Evolutionary conservation across 2,113 vertebrate species (phyloP).

Genomic region (Pelecanoides urinatrix): DNA sequence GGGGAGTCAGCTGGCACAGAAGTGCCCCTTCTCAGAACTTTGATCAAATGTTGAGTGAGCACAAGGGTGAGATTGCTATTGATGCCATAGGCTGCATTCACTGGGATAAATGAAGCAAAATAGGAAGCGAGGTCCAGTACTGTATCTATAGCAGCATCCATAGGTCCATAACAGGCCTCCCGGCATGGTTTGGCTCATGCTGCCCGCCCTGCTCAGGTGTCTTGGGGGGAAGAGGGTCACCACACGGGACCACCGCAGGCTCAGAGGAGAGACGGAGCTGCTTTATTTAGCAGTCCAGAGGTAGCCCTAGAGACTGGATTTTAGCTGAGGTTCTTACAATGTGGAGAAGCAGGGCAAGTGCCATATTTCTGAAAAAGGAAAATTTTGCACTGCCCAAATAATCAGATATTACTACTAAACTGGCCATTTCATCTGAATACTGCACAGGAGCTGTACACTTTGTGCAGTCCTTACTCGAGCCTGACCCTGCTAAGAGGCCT

Average conservation of each 20-base stretch:
- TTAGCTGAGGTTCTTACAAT: neutral
- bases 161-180: neutral
- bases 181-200: neutral
- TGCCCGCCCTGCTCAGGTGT: neutral
- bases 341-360: neutral
- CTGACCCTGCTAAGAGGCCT: constrained; percentile 78
- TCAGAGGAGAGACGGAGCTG: neutral
- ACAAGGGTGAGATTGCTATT: neutral
- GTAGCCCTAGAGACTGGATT: neutral
- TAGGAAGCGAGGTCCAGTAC: neutral
- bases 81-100: neutral
- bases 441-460: constrained; percentile 75
- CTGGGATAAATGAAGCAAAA: neutral
- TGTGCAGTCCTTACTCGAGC: constrained; percentile 80
- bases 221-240: neutral
- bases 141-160: neutral
- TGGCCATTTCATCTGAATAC: neutral
- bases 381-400: neutral
- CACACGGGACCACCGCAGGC: neutral
- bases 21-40: neutral
- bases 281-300: neutral
- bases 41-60: neutral
- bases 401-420: neutral
- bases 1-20: neutral
- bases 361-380: neutral